Percentiles rank a stretch among this genome's conserved stretches.
Evolutionary conservation across 2,797 vertebrate species (phyloP).

Genomic region (Paguma larvata): DNA sequence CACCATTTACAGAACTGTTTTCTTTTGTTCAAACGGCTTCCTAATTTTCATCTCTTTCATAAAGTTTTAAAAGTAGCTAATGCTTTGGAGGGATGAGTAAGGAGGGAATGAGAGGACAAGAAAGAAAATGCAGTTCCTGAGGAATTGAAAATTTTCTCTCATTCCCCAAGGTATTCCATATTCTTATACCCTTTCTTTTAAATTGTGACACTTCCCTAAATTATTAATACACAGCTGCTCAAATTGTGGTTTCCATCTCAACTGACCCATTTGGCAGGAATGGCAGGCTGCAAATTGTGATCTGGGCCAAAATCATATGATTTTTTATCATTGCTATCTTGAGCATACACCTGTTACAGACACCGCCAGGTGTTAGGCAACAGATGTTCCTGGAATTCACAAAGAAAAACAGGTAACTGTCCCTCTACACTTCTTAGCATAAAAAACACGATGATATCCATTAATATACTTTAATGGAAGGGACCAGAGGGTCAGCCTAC

Average conservation of each 20-base stretch:
- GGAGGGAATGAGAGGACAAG: not conserved
- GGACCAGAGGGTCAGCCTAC: not conserved
- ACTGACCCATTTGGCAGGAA: slow-evolving; percentile 72
- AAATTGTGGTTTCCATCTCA: slow-evolving; percentile 58
- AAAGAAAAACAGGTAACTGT: slow-evolving; percentile 59
- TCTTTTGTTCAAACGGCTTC: slow-evolving; percentile 3
- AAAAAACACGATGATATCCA: slow-evolving; percentile 30
- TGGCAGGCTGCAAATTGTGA: slow-evolving; percentile 67
- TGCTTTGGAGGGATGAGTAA: not conserved
- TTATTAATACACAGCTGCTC: slow-evolving; percentile 71
- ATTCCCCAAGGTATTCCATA: not conserved
- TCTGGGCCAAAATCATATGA: slow-evolving; percentile 26
- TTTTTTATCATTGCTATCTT: slow-evolving; percentile 60
- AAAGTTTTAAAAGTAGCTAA: not conserved
- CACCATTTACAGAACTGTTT: not conserved
- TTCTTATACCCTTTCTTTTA: not conserved
- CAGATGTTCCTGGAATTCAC: slow-evolving; percentile 70
- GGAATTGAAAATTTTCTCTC: not conserved
- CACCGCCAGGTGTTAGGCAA: slow-evolving; percentile 55
- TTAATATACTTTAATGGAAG: slow-evolving; percentile 1
- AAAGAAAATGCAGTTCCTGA: not conserved
- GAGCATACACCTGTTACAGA: slow-evolving; percentile 56
- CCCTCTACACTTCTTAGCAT: slow-evolving; percentile 3
- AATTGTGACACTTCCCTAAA: slow-evolving; percentile 36
- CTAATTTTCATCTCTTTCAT: slow-evolving; percentile 1